These are phyloP conservation scores for Hyposoter didymator DNA, from an alignment of 2,888 invertebrate species.

Conservation along the genomic window DNA sequence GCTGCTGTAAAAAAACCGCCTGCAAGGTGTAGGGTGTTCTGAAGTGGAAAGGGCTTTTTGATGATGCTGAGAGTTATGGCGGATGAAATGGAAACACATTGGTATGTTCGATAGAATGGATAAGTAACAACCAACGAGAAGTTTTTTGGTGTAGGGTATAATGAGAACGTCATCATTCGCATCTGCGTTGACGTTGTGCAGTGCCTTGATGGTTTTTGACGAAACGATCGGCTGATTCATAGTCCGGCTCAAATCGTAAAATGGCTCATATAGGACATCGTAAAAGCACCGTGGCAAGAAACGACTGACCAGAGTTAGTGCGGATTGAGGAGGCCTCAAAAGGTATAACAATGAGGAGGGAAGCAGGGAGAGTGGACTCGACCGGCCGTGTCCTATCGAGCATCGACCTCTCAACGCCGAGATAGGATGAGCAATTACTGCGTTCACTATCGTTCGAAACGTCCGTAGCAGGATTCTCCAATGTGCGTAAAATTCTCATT, in stretches of 20 bases:
- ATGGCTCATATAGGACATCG: slow-evolving; percentile 73
- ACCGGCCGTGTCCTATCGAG: slow-evolving; percentile 58
- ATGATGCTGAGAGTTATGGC: background rate
- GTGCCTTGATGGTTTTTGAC: slow-evolving; percentile 70
- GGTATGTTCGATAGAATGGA: slow-evolving; percentile 38
- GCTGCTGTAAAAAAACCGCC: background rate
- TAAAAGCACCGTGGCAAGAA: slow-evolving; percentile 70
- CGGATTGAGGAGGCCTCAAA: slow-evolving; percentile 11
- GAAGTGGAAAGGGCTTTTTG: background rate
- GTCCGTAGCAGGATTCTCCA: slow-evolving; percentile 25
- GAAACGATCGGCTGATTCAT: slow-evolving; percentile 72
- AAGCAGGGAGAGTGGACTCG: slow-evolving; percentile 14
- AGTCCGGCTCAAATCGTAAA: slow-evolving; percentile 73
- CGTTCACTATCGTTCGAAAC: slow-evolving; percentile 59
- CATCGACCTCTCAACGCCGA: slow-evolving; percentile 65
- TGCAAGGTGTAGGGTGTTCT: slow-evolving; percentile 5
- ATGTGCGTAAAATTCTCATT: slow-evolving; percentile 45
- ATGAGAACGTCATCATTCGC: slow-evolving; percentile 57
- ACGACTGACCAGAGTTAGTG: slow-evolving; percentile 20
- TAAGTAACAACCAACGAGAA: slow-evolving; percentile 4
- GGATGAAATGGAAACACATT: slow-evolving; percentile 46
- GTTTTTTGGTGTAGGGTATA: slow-evolving; percentile 43
- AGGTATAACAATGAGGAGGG: slow-evolving; percentile 27
- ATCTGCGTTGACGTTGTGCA: slow-evolving; percentile 43
- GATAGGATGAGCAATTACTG: slow-evolving; percentile 73